Conservation (phyloP, 1,140 invertebrate species). For the Diorhabda elongata region DNA sequence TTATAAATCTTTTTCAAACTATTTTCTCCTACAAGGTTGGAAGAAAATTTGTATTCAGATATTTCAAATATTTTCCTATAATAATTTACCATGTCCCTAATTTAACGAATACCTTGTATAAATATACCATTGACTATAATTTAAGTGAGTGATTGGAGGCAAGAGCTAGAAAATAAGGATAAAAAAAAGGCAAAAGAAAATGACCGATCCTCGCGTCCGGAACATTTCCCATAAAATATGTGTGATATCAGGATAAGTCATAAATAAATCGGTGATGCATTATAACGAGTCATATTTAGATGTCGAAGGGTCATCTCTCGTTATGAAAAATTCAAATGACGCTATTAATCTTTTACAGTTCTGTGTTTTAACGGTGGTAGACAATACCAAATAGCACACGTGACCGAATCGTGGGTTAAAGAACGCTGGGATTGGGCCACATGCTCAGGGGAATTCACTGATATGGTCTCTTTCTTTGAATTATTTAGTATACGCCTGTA, state of each 20-base stretch:
- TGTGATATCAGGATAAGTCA: constrained; percentile 14
- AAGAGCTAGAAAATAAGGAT: no score
- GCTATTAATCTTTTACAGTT: constrained; percentile 40
- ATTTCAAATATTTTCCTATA: no score
- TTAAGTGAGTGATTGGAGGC: no score
- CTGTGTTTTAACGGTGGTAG: constrained; percentile 37
- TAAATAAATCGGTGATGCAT: constrained; percentile 26
- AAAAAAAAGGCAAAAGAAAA: neutral
- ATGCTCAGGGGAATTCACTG: constrained; percentile 34
- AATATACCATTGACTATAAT: no score
- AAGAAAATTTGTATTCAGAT: no score
- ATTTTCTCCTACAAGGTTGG: no score
- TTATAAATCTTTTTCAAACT: no score
- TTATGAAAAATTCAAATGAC: constrained; percentile 41
- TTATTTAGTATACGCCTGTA: constrained; percentile 40
- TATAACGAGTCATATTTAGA: constrained; percentile 38
- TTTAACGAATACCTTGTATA: no score
- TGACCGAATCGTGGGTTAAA: constrained; percentile 29
- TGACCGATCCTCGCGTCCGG: neutral
- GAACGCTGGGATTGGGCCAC: constrained; percentile 16
- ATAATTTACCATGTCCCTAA: no score
- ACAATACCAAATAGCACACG: constrained; percentile 33
- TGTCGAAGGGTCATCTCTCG: constrained; percentile 39
- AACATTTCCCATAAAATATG: constrained; percentile 14
- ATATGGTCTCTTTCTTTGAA: constrained; percentile 40